Evolutionary conservation across 1,140 invertebrate species (phyloP).

Genomic region (Matsumurasca onukii): DNA sequence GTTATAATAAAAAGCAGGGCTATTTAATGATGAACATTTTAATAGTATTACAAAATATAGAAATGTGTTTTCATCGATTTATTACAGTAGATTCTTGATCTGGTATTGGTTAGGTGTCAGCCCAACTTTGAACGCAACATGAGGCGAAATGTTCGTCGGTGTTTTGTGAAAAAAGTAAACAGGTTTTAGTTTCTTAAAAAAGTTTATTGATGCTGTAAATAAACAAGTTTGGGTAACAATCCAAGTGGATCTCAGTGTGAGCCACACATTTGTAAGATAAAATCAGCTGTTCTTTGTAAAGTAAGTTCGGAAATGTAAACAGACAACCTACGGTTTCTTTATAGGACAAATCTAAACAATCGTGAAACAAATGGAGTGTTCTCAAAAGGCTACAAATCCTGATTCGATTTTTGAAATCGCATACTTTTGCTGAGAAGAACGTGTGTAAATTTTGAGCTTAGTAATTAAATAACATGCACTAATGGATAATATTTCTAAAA

Average conservation of each 20-base stretch:
- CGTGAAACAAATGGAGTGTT: background rate
- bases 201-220: slow-evolving; percentile 15
- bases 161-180: background rate
- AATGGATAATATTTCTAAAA: background rate
- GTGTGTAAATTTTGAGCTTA: slow-evolving; percentile 6
- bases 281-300: too few species aligned
- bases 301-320: background rate
- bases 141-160: background rate
- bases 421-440: background rate
- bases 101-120: background rate
- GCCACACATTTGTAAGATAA: slow-evolving; percentile 7
- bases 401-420: background rate
- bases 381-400: background rate
- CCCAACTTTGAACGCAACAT: background rate
- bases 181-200: background rate
- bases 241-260: background rate
- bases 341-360: background rate
- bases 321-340: background rate
- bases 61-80: background rate
- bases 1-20: background rate
- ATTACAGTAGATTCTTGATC: background rate
- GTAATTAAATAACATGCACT: background rate
- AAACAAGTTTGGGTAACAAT: slow-evolving; percentile 9
- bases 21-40: background rate
- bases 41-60: slow-evolving; percentile 7